Conservation (phyloP, 2,113 vertebrate species). For the Coreoperca whiteheadi region DNA sequence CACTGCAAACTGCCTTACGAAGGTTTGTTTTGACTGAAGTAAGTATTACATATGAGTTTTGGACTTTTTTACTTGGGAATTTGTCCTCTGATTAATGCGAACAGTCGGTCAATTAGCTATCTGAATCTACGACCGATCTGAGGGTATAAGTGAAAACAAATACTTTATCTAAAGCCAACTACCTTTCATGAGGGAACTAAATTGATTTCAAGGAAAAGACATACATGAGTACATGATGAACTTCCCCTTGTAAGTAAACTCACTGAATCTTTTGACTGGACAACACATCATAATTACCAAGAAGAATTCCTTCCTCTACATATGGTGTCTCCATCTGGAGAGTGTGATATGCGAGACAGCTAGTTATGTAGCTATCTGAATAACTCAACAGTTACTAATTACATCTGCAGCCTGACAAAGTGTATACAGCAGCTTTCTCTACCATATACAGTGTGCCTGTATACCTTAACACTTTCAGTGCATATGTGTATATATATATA, state of each 20-base stretch:
- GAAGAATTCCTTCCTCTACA: slow-evolving; percentile 41
- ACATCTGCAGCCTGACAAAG: slow-evolving; percentile 22
- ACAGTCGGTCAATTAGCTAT: slow-evolving; percentile 25
- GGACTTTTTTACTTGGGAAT: not conserved
- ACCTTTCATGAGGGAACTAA: not conserved
- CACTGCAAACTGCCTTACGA: not conserved
- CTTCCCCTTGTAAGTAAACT: slow-evolving; percentile 5
- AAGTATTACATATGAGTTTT: not conserved
- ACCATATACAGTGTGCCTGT: not conserved
- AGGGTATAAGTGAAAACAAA: not conserved
- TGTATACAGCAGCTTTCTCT: slow-evolving; percentile 1
- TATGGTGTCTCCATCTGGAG: slow-evolving; percentile 64
- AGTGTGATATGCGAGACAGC: slow-evolving; percentile 44
- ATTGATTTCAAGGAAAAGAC: not conserved
- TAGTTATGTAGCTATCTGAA: slow-evolving; percentile 25
- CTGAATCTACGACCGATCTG: slow-evolving; percentile 2
- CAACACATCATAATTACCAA: slow-evolving; percentile 40
- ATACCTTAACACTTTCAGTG: not conserved
- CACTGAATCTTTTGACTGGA: slow-evolving; percentile 25
- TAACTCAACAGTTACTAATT: slow-evolving; percentile 16
- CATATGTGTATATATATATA: no score
- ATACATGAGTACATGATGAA: not conserved
- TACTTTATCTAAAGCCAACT: not conserved
- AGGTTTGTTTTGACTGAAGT: not conserved
- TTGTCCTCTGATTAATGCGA: slow-evolving; percentile 25